Base-by-base conservation (phyloP, 2,888 invertebrate species). In the Tortrix viridana region DNA sequence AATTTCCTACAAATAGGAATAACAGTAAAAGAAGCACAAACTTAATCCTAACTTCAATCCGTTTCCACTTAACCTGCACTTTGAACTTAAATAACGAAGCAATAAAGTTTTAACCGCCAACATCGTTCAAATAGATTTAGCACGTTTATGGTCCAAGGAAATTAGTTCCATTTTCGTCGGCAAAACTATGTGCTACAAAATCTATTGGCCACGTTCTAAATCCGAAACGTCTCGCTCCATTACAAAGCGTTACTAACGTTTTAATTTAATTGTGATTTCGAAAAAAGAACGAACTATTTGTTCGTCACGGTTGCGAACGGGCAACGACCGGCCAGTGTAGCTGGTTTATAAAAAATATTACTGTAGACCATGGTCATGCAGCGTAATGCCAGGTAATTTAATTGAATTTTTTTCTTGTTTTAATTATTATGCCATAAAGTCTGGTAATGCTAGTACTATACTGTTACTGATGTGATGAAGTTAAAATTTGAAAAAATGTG, bases 191-290 rank as follows among this genome's bases (percentile, higher is more conserved):
- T 41, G 41, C 41, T 41, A 19, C 26, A n/a, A 57, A 50, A 62
- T 57, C 52, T 50, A 50, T 37, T 56, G 46, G 56, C 56, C 62
- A 57, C 50, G 62, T 62, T 62, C 62, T 20, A 46, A 57, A 62
- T 62, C 57, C 23, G 56, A 62, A 61, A 50, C 20, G 49, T 62
- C 44, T 43, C 55, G 56, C 62, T 62, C 56, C 62, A 62, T 62
- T 52, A 58, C 58, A 58, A 58, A 63, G 63, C 63, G 58, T 63
- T 53, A 53, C 63, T 26, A 63, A 63, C 63, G 46, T 58, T 63
- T 52, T 38, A 63, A 63, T 63, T 63, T 63, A 63, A 63, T 63
- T 63, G 63, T 63, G 58, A 63, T 63, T 63, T 63, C 63, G 48
- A 63, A 63, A 63, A 63, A 62, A 57, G 56, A 62, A 62, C 46